phyloP scores from a whole-genome alignment of 1,140 invertebrate species.

The Thaumetopoea pityocampa region DNA sequence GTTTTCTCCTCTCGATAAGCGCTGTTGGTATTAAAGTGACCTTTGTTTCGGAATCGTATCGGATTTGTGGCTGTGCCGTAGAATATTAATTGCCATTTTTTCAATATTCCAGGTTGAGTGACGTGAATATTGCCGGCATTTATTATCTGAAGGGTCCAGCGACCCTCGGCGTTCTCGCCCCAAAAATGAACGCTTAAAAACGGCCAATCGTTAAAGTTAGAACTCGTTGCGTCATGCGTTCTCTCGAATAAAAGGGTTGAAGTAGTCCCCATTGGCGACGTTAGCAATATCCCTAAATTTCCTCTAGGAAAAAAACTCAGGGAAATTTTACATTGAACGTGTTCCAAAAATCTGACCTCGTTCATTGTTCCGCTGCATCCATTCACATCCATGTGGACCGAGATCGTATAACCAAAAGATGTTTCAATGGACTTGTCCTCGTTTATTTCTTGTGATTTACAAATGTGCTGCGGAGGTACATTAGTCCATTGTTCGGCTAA shows the following conservation, averaged over 20 bases:
- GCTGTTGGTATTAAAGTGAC: conserved; percentile 67
- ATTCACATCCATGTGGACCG: conserved; percentile 89
- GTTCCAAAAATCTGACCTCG: conserved; percentile 93
- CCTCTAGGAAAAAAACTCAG: conserved; percentile 92
- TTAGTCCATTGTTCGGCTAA: conserved; percentile 95
- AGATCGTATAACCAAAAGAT: conserved; percentile 82
- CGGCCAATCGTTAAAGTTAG: conserved; percentile 97
- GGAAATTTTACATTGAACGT: conserved; percentile 95
- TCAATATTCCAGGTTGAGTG: conserved; percentile 88
- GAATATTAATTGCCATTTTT: conserved; percentile 95
- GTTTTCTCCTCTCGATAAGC: conserved; percentile 51
- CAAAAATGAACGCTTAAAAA: conserved; percentile 98
- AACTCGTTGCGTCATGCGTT: conserved; percentile 90
- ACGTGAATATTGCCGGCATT: conserved; percentile 90
- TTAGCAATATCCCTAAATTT: conserved; percentile 88
- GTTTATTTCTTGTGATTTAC: conserved; percentile 91
- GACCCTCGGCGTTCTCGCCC: conserved; percentile 93
- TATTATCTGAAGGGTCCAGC: conserved; percentile 94
- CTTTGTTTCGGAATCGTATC: conserved; percentile 78
- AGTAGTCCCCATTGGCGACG: conserved; percentile 92
- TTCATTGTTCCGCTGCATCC: conserved; percentile 90
- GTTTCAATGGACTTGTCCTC: conserved; percentile 87
- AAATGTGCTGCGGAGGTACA: conserved; percentile 95
- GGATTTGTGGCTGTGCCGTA: conserved; percentile 92
- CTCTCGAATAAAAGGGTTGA: conserved; percentile 92